phyloP scores from a whole-genome alignment of 2,113 vertebrate species.

The Ochotona princeps region DNA sequence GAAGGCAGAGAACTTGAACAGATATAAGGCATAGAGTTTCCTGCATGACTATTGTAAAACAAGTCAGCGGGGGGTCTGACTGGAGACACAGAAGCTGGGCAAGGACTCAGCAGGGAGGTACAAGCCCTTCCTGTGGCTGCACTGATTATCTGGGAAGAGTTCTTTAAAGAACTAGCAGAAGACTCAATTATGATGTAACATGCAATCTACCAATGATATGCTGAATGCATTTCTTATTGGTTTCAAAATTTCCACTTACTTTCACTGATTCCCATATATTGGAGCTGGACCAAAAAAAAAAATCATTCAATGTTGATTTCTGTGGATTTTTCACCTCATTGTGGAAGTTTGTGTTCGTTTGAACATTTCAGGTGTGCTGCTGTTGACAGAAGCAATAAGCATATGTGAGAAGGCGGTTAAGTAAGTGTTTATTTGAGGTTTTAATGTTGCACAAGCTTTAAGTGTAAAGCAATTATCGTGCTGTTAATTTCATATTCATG shows the following conservation, averaged over 20 bases:
- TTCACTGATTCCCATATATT: not conserved
- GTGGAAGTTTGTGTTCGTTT: constrained; percentile 45
- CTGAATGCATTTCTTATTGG: constrained; percentile 11
- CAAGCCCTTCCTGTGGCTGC: constrained; percentile 60
- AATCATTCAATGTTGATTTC: not conserved
- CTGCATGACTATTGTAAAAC: constrained; percentile 79
- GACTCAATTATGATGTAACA: constrained; percentile 53
- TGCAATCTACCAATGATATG: constrained; percentile 56
- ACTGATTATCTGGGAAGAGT: constrained; percentile 62
- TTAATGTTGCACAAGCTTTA: constrained; percentile 60
- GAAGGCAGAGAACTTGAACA: constrained; percentile 69
- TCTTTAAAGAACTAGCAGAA: constrained; percentile 67
- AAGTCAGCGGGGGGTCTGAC: constrained; percentile 75
- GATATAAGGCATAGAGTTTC: constrained; percentile 82
- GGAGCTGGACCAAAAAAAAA: not conserved
- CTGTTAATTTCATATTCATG: constrained; percentile 77
- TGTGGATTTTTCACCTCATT: not conserved
- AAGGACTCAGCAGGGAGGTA: constrained; percentile 70
- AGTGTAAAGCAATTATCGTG: constrained; percentile 71
- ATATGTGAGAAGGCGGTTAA: constrained; percentile 76
- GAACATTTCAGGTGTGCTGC: constrained; percentile 42
- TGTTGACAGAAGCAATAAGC: constrained; percentile 70
- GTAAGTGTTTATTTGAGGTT: constrained; percentile 72
- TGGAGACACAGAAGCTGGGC: constrained; percentile 59
- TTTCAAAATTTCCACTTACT: constrained; percentile 54